Conservation (phyloP, 92 coral and sea anemone genomes). For the Porites divaricata region DNA sequence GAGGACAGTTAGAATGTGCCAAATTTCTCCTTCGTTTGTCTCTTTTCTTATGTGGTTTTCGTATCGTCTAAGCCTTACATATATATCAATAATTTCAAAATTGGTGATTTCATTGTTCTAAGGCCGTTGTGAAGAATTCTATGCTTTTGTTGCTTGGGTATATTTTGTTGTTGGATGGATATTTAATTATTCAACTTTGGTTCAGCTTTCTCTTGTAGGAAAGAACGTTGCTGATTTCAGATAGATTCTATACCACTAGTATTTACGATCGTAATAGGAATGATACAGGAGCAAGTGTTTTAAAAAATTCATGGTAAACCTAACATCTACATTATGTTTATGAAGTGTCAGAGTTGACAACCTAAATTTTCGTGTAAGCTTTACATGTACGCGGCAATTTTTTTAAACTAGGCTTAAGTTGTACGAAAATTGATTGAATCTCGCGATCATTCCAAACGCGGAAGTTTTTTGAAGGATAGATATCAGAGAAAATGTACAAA, state of each 20-base stretch:
- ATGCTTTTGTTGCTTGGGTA: slow-evolving; percentile 4
- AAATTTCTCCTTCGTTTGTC: background rate
- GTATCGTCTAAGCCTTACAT: slow-evolving; percentile 5
- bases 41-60: background rate
- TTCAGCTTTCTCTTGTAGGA: slow-evolving; percentile 8
- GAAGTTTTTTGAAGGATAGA: background rate
- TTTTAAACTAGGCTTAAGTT: background rate
- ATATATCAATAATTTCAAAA: background rate
- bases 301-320: slow-evolving; percentile 1
- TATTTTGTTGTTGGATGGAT: slow-evolving; percentile 13
- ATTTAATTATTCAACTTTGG: slow-evolving; percentile 50
- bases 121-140: slow-evolving; percentile 18
- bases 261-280: background rate
- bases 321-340: background rate
- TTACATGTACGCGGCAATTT: background rate
- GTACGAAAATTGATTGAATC: background rate
- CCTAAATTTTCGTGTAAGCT: background rate
- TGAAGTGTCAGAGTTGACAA: slow-evolving; percentile 6
- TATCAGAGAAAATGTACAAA: slow-evolving; percentile 15
- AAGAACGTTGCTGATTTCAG: background rate
- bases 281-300: background rate
- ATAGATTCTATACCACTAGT: background rate
- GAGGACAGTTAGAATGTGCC: background rate
- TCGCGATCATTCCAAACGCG: background rate
- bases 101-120: background rate